A percentile compares a stretch with the other conserved stretches of the same genome.
phyloP scores from a whole-genome alignment of 1,140 invertebrate genomes.

The Scaptomyza montana region DNA sequence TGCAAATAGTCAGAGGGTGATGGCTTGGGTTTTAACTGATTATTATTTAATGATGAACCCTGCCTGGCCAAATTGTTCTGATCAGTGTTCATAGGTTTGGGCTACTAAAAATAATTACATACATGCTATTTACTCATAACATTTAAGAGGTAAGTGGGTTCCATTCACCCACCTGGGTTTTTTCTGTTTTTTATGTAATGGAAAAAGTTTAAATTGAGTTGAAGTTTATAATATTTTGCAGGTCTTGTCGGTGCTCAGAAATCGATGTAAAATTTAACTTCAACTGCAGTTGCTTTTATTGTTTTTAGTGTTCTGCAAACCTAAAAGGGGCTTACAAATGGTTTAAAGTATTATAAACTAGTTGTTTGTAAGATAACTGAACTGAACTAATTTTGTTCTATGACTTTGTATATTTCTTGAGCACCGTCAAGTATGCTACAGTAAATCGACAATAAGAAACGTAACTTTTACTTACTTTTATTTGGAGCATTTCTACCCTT shows the following conservation, averaged over 20 bases:
- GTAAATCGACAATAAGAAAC: background rate
- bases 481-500: too few species aligned
- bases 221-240: conserved; percentile 18
- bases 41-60: conserved; percentile 79
- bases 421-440: conserved; percentile 25
- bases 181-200: conserved; percentile 9
- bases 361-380: background rate
- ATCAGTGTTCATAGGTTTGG: conserved; percentile 41
- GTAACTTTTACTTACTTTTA: too few species aligned
- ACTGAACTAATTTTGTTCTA: background rate
- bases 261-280: background rate
- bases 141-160: conserved; percentile 12
- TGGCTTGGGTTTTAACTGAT: conserved; percentile 34
- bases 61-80: conserved; percentile 61
- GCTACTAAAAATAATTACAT: conserved; percentile 52
- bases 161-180: conserved; percentile 16
- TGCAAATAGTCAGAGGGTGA: background rate
- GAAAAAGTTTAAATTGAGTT: conserved; percentile 28
- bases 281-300: background rate
- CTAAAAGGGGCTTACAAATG: background rate
- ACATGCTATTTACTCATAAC: conserved; percentile 25
- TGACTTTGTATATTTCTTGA: background rate
- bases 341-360: background rate
- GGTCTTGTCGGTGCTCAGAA: background rate
- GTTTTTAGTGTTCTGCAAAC: background rate